phyloP scores from a whole-genome alignment of 2,797 vertebrate genomes.

The Neopelma chrysocephalum region DNA sequence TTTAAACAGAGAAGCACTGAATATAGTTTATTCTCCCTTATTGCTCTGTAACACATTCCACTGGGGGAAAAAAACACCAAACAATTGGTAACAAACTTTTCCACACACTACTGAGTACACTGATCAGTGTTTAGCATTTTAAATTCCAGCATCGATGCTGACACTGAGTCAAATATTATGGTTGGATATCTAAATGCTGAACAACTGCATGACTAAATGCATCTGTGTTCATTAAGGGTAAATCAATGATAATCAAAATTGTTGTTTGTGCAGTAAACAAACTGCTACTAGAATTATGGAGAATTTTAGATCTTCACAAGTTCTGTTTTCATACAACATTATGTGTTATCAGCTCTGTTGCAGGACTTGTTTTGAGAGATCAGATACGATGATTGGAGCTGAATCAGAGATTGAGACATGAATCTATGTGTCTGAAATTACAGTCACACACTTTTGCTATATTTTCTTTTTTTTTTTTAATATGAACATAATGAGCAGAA shows the following conservation, averaged over 20 bases:
- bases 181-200: constrained; percentile 14
- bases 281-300: neutral
- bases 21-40: neutral
- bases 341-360: neutral
- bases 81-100: neutral
- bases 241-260: constrained; percentile 11
- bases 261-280: neutral
- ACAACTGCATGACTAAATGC: constrained; percentile 17
- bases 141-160: neutral
- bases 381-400: neutral
- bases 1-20: neutral
- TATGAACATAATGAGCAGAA: neutral
- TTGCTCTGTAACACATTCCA: neutral
- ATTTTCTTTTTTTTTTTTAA: neutral
- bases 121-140: neutral
- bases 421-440: neutral
- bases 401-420: neutral
- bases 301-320: neutral
- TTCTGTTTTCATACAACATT: neutral
- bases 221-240: constrained; percentile 9
- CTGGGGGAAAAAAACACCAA: fast-evolving
- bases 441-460: neutral
- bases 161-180: constrained; percentile 4
- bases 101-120: neutral
- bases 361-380: neutral